These are phyloP conservation scores for Phataginus tricuspis DNA, from an alignment of 2,797 vertebrate species.

Conservation along the genomic window DNA sequence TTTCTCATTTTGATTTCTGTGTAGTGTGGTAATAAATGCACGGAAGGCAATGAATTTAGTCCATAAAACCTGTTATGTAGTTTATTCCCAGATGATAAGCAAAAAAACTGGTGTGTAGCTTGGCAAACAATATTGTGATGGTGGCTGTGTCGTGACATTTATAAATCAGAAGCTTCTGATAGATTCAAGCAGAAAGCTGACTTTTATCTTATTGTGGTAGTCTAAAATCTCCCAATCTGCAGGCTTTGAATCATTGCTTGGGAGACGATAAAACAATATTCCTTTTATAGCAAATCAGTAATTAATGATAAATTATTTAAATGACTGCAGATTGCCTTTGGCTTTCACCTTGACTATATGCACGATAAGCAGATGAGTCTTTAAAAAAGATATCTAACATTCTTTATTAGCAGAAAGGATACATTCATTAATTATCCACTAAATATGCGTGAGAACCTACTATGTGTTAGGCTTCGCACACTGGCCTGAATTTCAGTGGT, in stretches of 20 bases:
- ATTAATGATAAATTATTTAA: slow-evolving; percentile 56
- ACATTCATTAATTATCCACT: not conserved
- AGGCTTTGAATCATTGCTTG: slow-evolving; percentile 30
- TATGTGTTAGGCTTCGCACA: not conserved
- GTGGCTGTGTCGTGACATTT: not conserved
- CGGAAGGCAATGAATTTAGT: not conserved
- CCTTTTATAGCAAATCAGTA: slow-evolving; percentile 51
- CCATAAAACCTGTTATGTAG: not conserved
- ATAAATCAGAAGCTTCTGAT: slow-evolving; percentile 45
- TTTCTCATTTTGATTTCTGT: not conserved
- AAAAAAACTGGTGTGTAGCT: not conserved
- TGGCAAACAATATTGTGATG: not conserved
- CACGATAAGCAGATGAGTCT: not conserved
- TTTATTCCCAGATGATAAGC: not conserved
- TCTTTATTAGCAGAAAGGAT: not conserved
- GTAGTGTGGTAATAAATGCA: not conserved
- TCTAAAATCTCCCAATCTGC: not conserved
- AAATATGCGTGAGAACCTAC: not conserved
- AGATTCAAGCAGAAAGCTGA: not conserved
- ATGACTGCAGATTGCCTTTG: slow-evolving; percentile 36
- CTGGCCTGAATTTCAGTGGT: not conserved
- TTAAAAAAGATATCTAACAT: not conserved
- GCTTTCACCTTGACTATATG: not conserved
- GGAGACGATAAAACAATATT: slow-evolving; percentile 31
- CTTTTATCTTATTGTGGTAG: not conserved